Evolutionary conservation across 2,888 invertebrate species (phyloP).

Genomic region (Cyclophora punctaria): DNA sequence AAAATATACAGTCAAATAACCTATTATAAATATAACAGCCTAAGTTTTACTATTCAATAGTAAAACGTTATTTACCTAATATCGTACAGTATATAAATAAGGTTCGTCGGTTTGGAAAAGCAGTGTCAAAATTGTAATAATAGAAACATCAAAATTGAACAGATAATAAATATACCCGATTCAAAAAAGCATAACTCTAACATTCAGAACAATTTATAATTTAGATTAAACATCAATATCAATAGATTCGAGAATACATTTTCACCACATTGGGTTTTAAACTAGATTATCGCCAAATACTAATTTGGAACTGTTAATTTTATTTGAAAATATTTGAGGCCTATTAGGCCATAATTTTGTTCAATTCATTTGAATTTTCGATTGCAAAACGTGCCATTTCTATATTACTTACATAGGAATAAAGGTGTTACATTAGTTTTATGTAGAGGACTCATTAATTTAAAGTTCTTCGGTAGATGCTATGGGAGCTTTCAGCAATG

Average conservation of each 20-base stretch:
- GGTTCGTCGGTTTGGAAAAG: constrained; percentile 52
- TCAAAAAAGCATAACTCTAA: constrained; percentile 21
- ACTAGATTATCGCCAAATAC: constrained; percentile 6
- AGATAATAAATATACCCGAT: constrained; percentile 11
- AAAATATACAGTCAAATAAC: constrained; percentile 63
- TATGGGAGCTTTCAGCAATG: constrained; percentile 66
- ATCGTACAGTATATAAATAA: constrained; percentile 51
- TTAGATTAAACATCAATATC: constrained; percentile 27
- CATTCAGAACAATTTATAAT: constrained; percentile 25
- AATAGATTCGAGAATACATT: constrained; percentile 39
- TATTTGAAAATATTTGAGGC: constrained; percentile 15
- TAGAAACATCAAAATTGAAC: constrained; percentile 26
- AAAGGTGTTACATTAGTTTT: constrained; percentile 5
- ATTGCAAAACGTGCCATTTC: background rate
- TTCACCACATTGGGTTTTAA: constrained; percentile 1
- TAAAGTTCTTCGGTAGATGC: constrained; percentile 72
- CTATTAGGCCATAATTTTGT: constrained; percentile 13
- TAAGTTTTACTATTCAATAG: constrained; percentile 70
- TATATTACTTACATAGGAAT: background rate
- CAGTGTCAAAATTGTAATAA: constrained; percentile 54
- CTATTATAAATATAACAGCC: constrained; percentile 70
- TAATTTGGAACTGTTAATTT: constrained; percentile 10
- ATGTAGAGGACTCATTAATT: constrained; percentile 31
- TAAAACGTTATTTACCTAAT: constrained; percentile 55
- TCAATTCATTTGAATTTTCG: constrained; percentile 4